phyloP scores from a whole-genome alignment of 2,797 vertebrate species.

The Pseudochaenichthys georgianus region DNA sequence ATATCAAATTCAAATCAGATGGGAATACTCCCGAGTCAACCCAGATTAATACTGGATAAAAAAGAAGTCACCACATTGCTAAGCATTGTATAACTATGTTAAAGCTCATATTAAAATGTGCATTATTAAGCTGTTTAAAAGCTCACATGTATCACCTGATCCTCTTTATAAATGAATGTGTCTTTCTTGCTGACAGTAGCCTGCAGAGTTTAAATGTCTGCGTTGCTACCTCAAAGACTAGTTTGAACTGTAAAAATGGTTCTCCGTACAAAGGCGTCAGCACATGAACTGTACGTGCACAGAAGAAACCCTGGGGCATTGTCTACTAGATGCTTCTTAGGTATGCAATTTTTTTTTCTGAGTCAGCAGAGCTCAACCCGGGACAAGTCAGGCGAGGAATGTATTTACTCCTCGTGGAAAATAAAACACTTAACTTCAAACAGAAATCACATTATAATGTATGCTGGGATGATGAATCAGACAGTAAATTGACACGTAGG shows the following conservation, averaged over 20 bases:
- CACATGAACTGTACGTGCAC: slow-evolving; percentile 45
- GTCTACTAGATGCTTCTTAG: slow-evolving; percentile 64
- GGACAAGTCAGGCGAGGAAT: slow-evolving; percentile 76
- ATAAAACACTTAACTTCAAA: slow-evolving; percentile 65
- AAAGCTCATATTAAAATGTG: slow-evolving; percentile 34
- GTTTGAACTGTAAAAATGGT: slow-evolving; percentile 61
- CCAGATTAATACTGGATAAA: slow-evolving; percentile 27
- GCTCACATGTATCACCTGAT: slow-evolving; percentile 36
- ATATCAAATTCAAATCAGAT: slow-evolving; percentile 69
- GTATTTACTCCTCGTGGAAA: slow-evolving; percentile 65
- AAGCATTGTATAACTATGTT: slow-evolving; percentile 23
- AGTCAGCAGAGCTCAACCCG: slow-evolving; percentile 81
- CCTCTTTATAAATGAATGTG: slow-evolving; percentile 24
- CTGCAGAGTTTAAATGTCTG: slow-evolving; percentile 38
- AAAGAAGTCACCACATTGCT: not conserved
- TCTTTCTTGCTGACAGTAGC: slow-evolving; percentile 31
- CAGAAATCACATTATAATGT: slow-evolving; percentile 30
- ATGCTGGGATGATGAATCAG: slow-evolving; percentile 48
- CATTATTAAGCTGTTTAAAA: slow-evolving; percentile 25
- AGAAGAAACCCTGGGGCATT: slow-evolving; percentile 39
- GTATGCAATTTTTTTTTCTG: slow-evolving; percentile 64
- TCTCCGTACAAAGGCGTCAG: slow-evolving; percentile 58
- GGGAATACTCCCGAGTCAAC: slow-evolving; percentile 41
- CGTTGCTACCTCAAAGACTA: slow-evolving; percentile 32
- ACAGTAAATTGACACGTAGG: slow-evolving; percentile 14